Evolutionary conservation across 2,888 invertebrate genomes (phyloP).

Genomic region (Drosophila nr. fundita): DNA sequence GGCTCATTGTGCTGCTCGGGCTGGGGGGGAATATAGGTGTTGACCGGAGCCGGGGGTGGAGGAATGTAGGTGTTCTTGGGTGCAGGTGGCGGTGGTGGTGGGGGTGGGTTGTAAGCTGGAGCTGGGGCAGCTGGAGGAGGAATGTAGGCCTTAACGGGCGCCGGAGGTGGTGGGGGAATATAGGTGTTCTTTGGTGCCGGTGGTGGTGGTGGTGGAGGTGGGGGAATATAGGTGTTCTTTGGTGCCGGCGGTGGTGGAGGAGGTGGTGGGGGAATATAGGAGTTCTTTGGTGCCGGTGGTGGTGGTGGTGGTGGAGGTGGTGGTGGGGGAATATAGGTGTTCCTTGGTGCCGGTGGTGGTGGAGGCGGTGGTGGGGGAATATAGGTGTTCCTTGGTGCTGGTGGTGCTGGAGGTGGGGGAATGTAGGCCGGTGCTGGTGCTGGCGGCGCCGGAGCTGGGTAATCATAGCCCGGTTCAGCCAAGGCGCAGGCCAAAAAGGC

Average conservation of each 20-base stretch:
- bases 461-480: constrained; percentile 71
- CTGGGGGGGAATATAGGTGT: constrained; percentile 65
- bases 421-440: constrained; percentile 63
- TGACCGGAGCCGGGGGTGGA: constrained; percentile 60
- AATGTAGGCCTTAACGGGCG: constrained; percentile 24
- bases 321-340: constrained; percentile 62
- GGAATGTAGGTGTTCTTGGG: constrained; percentile 51
- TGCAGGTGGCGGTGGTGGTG: constrained; percentile 40
- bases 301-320: constrained; percentile 34
- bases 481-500: constrained; percentile 77
- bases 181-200: constrained; percentile 53
- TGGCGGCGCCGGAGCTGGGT: constrained; percentile 66
- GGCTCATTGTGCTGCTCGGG: constrained; percentile 69
- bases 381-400: constrained; percentile 22
- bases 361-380: constrained; percentile 62
- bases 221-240: constrained; percentile 41
- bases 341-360: constrained; percentile 66
- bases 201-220: constrained; percentile 36
- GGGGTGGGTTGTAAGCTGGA: constrained; percentile 40
- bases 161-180: constrained; percentile 53
- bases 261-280: constrained; percentile 56
- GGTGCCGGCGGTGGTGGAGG: constrained; percentile 53
- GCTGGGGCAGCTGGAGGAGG: constrained; percentile 53
- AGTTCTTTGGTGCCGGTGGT: constrained; percentile 44
- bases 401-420: constrained; percentile 41